Evolutionary conservation across 2,888 invertebrate genomes (phyloP), one percentile per base, ranked within the genome.

Genomic region (Xylocampa areola): DNA sequence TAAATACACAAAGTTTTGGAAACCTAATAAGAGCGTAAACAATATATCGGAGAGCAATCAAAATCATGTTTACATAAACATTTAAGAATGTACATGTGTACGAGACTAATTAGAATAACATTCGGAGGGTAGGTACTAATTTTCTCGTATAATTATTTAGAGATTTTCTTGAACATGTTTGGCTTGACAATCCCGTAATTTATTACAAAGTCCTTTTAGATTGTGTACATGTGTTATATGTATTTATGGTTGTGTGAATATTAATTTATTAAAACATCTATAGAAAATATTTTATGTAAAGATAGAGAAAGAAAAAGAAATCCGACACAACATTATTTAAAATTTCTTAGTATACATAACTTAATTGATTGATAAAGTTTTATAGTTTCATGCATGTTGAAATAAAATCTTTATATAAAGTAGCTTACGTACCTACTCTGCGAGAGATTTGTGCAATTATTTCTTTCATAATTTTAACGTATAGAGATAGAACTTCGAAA

Each of bases 181-280:
- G 16, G 35, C 44, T 27, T 36, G 41, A 51, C 49, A 45, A 49
- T 40, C 27, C 25, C 0, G 41, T 66, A 66, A 66, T 65, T 65
- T 68, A 63, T 66, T 41, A 49, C 36, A 49, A 55, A 53, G 43
- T 39, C n/a, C 23, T 14, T 29, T 67, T 35, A 57, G 36, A 49
- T 37, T 37, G 41, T 64, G 57, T 55, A n/a, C n/a, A n/a, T 21
- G 5, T 21, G 21, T 21, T 21, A 21, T 57, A 47, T 50, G 30
- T 36, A 64, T 55, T 37, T 43, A 45, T 44, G 65, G 45, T 62
- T 41, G 23, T 29, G 7, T 45, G 10, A 47, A 6, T 19, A 57
- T 35, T 62, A 35, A 29, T 43, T 53, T 40, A 43, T 32, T 68
- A 53, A 68, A 53, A 66, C 55, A 64, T 66, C 19, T 16, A 65